phyloP scores from a whole-genome alignment of 2,888 invertebrate genomes.

The Pollenia amentaria region DNA sequence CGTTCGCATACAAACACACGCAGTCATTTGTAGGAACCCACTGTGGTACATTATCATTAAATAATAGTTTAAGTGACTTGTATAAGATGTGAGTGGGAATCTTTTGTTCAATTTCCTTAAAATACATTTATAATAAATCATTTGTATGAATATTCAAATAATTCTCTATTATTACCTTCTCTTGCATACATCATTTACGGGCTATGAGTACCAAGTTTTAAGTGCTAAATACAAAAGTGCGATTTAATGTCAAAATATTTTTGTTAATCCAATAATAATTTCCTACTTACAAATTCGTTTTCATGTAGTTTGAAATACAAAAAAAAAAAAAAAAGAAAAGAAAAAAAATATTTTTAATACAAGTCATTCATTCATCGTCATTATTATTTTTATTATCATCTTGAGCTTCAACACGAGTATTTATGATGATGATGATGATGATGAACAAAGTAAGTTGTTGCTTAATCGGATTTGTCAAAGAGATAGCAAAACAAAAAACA shows the following conservation, averaged over 20 bases:
- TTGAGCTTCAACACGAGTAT: constrained; percentile 32
- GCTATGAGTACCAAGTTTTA: constrained; percentile 29
- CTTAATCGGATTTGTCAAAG: constrained; percentile 64
- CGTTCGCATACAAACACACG: background rate
- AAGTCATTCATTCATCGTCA: constrained; percentile 25
- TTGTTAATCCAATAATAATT: constrained; percentile 69
- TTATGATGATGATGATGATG: constrained; percentile 11
- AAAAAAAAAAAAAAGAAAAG: background rate
- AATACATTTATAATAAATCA: constrained; percentile 50
- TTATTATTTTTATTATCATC: constrained; percentile 16
- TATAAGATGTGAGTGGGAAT: constrained; percentile 47
- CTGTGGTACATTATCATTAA: background rate
- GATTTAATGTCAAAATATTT: constrained; percentile 70
- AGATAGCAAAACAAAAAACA: background rate
- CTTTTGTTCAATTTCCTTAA: constrained; percentile 25
- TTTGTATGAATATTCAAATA: constrained; percentile 58
- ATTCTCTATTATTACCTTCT: constrained; percentile 16
- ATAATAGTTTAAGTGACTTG: constrained; percentile 21
- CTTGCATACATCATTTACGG: constrained; percentile 13
- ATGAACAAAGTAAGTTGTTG: constrained; percentile 19
- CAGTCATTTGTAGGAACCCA: background rate
- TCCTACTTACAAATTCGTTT: constrained; percentile 59
- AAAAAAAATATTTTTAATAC: background rate
- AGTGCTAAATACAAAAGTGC: constrained; percentile 62
- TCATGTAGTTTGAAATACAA: background rate